Conservation (phyloP, 1,140 invertebrate species). For the Acyrthosiphon pisum region DNA sequence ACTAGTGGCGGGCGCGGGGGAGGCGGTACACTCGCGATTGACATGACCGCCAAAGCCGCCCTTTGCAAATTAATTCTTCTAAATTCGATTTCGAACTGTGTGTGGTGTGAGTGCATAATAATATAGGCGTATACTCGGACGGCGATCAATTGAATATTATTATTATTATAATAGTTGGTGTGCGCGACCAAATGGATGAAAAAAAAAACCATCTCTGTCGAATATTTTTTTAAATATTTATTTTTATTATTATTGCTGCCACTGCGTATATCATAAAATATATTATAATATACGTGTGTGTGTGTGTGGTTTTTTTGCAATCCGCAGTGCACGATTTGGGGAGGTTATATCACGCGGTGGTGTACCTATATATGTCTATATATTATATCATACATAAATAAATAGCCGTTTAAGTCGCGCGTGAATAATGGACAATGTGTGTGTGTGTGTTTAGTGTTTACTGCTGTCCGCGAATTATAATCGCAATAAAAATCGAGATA, state of each 20-base stretch:
- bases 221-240: conserved; percentile 33
- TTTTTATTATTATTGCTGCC: background rate
- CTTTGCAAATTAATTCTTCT: background rate
- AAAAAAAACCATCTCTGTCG: conserved; percentile 17
- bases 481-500: conserved; percentile 52
- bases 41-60: conserved; percentile 19
- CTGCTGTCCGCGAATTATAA: conserved; percentile 52
- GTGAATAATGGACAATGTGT: conserved; percentile 36
- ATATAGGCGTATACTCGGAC: background rate
- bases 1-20: background rate
- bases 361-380: background rate
- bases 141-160: background rate
- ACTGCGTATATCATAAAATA: background rate
- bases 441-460: conserved; percentile 30
- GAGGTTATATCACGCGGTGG: conserved; percentile 7
- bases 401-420: conserved; percentile 46
- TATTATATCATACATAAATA: conserved; percentile 19
- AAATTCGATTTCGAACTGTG: background rate
- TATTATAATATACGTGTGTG: background rate
- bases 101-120: too few species aligned
- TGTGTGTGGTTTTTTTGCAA: background rate
- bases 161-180: background rate
- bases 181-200: background rate
- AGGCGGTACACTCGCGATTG: background rate
- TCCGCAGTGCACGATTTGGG: background rate